Base-by-base conservation (phyloP, 1,140 invertebrate species). In the Bombus confusus region DNA sequence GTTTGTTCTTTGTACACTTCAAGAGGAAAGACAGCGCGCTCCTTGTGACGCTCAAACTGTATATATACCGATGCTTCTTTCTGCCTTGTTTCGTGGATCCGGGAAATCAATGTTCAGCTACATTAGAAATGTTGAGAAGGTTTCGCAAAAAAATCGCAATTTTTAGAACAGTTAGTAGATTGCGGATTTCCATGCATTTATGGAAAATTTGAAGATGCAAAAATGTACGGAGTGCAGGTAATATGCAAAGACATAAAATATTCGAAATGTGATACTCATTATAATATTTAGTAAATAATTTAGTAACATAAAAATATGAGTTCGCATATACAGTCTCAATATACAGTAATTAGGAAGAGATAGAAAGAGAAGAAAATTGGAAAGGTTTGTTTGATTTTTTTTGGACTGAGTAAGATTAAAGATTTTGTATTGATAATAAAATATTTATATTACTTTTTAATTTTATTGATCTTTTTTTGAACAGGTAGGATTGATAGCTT, bases 1-100 rank as follows among this genome's bases (percentile, higher is more conserved):
- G 83, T 86, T 88, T 88, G 87, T 39, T 64, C 76, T 86, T 52
- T 52, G 71, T 52, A 80, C 69, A 88, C 79, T 43, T 47, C 18
- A 69, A 43, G 39, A 31, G 62, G 66, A 43, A 37, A 59, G 66
- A 28, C 43, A 71, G 31, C 84, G 18, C 71, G 73, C 15, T 39
- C 43, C 75, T 39, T 37, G 25, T 31, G 43, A 80, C 62, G 31
- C 47, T 80, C 41, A 64, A 88, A 85, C 82, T 72, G 72, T 80
- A 52, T 31, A 37, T 73, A 73, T 34, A 18, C n/a, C 39, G 77
- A 79, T 22, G 41, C 62, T 28, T 41, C 37, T 79, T 79, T 62
- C 62, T 68, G 62, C 9, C n/a, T 34, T 22, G n/a, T 68, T 66
- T 28, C 77, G n/a, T 43, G 41, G n/a, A 28, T 66, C 77, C 62